These are phyloP conservation scores for Rapana venosa DNA, from an alignment of 2,888 invertebrate genomes.

Conservation along the genomic window DNA sequence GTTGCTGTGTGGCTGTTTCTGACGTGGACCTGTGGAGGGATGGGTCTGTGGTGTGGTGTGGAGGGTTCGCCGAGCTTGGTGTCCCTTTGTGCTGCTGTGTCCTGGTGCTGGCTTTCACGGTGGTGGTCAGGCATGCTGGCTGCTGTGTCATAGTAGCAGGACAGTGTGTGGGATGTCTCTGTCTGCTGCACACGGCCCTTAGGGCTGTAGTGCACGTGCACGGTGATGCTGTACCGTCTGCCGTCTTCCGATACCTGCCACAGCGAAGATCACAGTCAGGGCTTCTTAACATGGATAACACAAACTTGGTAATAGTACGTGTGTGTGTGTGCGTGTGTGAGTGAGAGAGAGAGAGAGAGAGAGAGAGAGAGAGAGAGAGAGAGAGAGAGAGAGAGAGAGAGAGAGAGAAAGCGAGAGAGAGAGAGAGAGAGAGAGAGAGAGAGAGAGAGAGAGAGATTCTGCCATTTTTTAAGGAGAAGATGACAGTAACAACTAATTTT, in stretches of 20 bases:
- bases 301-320: neutral
- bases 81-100: neutral
- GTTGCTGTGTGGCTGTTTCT: neutral
- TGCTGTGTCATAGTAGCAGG: neutral
- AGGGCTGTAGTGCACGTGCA: neutral
- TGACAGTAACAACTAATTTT: no score
- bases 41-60: neutral
- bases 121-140: neutral
- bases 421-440: neutral
- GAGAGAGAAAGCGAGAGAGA: neutral
- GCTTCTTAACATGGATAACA: neutral
- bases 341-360: no score
- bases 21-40: neutral
- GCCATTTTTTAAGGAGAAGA: no score
- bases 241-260: neutral
- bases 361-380: neutral
- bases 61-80: neutral
- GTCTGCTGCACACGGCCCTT: neutral
- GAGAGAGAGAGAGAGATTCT: neutral
- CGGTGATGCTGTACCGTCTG: neutral
- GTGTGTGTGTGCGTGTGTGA: constrained; percentile 18
- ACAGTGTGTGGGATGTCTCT: neutral
- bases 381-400: neutral
- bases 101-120: neutral
- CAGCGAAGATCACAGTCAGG: neutral